These are phyloP conservation scores for Microctenopoma stevenorrisi DNA, from an alignment of 2,797 vertebrate genomes.

Conservation along the genomic window DNA sequence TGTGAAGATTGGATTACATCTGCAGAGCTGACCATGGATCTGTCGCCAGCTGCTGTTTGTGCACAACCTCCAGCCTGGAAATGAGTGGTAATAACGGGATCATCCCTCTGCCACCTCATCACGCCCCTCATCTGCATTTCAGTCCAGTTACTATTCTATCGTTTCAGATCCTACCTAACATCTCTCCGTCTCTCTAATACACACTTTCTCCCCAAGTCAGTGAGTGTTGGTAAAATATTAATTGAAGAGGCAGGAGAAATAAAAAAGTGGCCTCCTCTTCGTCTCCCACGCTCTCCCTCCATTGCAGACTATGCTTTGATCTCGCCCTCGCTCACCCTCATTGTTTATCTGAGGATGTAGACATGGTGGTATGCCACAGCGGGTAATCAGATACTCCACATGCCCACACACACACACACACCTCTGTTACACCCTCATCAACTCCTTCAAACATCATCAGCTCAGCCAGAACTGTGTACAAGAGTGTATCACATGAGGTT, in stretches of 20 bases:
- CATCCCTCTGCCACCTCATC: slow-evolving; percentile 67
- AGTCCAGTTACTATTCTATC: slow-evolving; percentile 1
- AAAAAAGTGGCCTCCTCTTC: neutral
- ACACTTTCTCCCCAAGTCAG: neutral
- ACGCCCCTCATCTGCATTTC: slow-evolving; percentile 6
- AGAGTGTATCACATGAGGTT: neutral
- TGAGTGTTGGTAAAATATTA: neutral
- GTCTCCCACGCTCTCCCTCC: neutral
- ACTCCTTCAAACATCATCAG: slow-evolving; percentile 54
- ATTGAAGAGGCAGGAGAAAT: neutral
- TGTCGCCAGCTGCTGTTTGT: slow-evolving; percentile 96
- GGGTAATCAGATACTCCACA: slow-evolving; percentile 64
- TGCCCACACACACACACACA: slow-evolving; percentile 49
- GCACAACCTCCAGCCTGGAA: slow-evolving; percentile 88
- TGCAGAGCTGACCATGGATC: slow-evolving; percentile 92
- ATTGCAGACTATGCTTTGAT: slow-evolving; percentile 49
- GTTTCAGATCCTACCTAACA: neutral
- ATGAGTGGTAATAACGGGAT: slow-evolving; percentile 96
- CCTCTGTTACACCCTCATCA: slow-evolving; percentile 47
- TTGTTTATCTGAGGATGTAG: slow-evolving; percentile 66
- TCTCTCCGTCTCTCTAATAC: neutral
- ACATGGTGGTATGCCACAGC: slow-evolving; percentile 53
- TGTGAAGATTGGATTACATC: slow-evolving; percentile 94
- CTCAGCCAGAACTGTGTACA: slow-evolving; percentile 8
- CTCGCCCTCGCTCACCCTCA: slow-evolving; percentile 46